phyloP scores from a whole-genome alignment of 2,888 invertebrate species.

The Brachypalpus laphriformis region DNA sequence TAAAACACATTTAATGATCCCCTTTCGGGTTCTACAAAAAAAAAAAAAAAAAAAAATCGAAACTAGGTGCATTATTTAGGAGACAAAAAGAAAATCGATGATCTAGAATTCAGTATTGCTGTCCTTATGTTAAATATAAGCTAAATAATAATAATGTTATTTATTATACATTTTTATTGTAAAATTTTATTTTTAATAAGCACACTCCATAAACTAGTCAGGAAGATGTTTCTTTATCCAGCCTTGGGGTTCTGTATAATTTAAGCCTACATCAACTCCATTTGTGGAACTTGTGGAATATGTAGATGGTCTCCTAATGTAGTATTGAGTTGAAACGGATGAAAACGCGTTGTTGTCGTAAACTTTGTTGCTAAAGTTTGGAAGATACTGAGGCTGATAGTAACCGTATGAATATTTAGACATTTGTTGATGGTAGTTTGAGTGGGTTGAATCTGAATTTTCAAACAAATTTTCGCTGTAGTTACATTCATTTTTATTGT shows the following conservation, averaged over 20 bases:
- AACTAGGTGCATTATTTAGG: background rate
- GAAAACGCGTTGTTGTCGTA: slow-evolving; percentile 58
- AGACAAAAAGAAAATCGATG: slow-evolving; percentile 28
- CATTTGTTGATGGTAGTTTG: slow-evolving; percentile 77
- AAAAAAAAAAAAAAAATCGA: slow-evolving; percentile 4
- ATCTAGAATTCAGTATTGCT: slow-evolving; percentile 50
- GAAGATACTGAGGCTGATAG: slow-evolving; percentile 79
- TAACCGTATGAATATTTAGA: slow-evolving; percentile 79
- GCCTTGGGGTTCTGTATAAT: slow-evolving; percentile 64
- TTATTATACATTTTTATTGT: slow-evolving; percentile 54
- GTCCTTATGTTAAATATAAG: slow-evolving; percentile 47
- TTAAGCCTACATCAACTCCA: slow-evolving; percentile 57
- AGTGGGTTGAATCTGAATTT: slow-evolving; percentile 39
- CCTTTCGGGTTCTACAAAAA: slow-evolving; percentile 20
- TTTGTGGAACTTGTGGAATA: slow-evolving; percentile 54
- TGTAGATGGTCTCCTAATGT: slow-evolving; percentile 54
- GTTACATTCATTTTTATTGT: slow-evolving; percentile 49
- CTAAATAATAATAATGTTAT: slow-evolving; percentile 58
- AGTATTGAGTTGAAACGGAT: slow-evolving; percentile 52
- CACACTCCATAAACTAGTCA: slow-evolving; percentile 47
- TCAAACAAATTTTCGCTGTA: slow-evolving; percentile 60
- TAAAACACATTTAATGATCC: background rate
- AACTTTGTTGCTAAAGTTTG: slow-evolving; percentile 77
- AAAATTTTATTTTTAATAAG: slow-evolving; percentile 22
- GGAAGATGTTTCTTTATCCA: slow-evolving; percentile 65